These are phyloP conservation scores for Archaeoteleia sp. DNA, from an alignment of 2,888 invertebrate species.

Conservation along the genomic window DNA sequence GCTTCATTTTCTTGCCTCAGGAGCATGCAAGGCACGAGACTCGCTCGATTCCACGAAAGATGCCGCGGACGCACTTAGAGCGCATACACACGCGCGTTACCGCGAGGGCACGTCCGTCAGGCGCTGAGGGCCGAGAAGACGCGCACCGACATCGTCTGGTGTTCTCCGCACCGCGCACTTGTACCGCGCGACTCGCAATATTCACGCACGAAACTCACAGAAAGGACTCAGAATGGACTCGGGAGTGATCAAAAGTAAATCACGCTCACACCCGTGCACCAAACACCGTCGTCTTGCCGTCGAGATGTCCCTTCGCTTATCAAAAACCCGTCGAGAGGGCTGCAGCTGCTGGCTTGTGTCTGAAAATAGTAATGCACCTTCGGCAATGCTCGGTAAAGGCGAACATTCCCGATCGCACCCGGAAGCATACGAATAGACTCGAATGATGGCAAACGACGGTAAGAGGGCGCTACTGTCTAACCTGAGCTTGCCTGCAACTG, in stretches of 20 bases:
- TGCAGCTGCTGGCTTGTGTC: constrained; percentile 61
- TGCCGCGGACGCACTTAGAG: neutral
- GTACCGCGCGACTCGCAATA: neutral
- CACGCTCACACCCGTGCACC: neutral
- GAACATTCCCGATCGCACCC: constrained; percentile 23
- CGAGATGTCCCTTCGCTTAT: constrained; percentile 33
- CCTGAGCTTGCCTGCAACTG: too few relatives aligned
- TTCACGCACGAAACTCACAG: too few relatives aligned
- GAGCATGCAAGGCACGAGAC: neutral
- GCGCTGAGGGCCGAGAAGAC: constrained; percentile 13
- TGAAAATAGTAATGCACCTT: constrained; percentile 72
- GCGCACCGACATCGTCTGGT: constrained; percentile 31
- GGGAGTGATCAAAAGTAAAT: too few relatives aligned
- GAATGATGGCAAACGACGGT: constrained; percentile 10
- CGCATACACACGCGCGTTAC: neutral
- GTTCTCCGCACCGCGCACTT: neutral
- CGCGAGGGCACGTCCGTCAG: constrained; percentile 1
- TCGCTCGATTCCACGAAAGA: neutral
- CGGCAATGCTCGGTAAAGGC: constrained; percentile 63
- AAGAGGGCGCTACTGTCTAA: constrained; percentile 4
- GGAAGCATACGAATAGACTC: constrained; percentile 5
- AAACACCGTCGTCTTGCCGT: constrained; percentile 35
- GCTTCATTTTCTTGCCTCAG: neutral
- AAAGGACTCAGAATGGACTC: too few relatives aligned
- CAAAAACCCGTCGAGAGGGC: constrained; percentile 50